Conservation (phyloP, 2,113 vertebrate genomes). For the Rhinolophus sinicus region DNA sequence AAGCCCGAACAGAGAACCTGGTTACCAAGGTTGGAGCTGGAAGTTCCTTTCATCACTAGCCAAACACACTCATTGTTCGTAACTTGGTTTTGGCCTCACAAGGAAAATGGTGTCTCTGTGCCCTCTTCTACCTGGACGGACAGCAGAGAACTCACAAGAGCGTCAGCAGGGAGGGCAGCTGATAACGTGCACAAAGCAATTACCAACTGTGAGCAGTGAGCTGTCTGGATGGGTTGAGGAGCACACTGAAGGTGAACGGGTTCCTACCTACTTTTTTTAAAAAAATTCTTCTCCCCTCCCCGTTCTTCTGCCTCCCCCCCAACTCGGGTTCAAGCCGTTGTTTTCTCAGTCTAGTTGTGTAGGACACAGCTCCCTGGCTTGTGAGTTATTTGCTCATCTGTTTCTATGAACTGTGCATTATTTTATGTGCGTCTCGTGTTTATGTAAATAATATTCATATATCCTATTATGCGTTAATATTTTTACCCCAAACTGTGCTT, state of each 20-base stretch:
- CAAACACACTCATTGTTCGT: neutral
- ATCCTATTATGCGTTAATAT: neutral
- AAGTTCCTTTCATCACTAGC: no score
- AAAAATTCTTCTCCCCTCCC: no score
- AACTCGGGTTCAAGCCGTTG: no score
- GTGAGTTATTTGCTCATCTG: neutral
- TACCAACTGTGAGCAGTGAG: neutral
- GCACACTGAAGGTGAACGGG: neutral
- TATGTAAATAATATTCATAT: neutral
- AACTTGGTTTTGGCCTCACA: neutral
- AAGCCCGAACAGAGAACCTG: neutral
- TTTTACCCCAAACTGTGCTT: neutral
- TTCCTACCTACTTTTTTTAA: no score
- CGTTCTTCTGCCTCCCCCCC: no score
- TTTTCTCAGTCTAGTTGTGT: no score
- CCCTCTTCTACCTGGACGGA: neutral
- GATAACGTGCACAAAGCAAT: neutral
- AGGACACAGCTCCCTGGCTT: no score
- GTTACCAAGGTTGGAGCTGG: no score
- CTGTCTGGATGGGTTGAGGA: neutral
- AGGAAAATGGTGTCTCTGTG: neutral
- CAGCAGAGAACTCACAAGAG: neutral
- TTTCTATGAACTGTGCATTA: neutral
- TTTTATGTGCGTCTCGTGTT: neutral
- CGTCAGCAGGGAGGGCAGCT: no score